Evolutionary conservation across 2,113 vertebrate species (phyloP), one percentile per base, ranked within the genome.

Genomic region (Hemicordylus capensis): DNA sequence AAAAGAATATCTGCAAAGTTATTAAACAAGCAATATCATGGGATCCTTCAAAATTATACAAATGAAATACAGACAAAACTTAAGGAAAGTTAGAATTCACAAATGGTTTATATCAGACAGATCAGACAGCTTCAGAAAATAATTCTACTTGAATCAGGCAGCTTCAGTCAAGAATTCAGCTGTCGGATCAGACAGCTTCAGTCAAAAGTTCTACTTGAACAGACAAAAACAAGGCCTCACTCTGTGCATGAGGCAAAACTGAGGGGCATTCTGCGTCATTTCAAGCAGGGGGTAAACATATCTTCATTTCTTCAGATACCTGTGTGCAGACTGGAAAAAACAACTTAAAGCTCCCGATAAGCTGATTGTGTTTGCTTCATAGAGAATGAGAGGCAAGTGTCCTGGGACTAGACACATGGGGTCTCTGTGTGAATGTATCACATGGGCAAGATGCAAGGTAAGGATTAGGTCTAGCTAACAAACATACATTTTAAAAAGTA

Each of bases 251-350:
- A 44, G 54, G 39, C 59, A 22, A 58, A 34, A 44, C 28, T 26
- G 28, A 85, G 83, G 31, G 31, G 39, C 54, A 37, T 28, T 14
- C 28, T n/a, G 28, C 54, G 39, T 78, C 76, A 78, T 46, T 78
- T 59, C 51, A 69, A n/a, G 39, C 39, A 85, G 64, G 51, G n/a
- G 39, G 66, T 59, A 85, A 78, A 78, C 42, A 58, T 28, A 78
- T 85, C 66, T 70, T 46, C 39, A 37, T 34, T 22, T n/a, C 75
- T 85, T 69, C 42, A 77, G 39, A 70, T 85, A 85, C 75, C 48
- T 17, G 12, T 26, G 69, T 44, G n/a, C 80, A 82, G 51, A 28
- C 66, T 31, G 67, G 37, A 28, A 72, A 6, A 8, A 69, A 37
- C 37, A 58, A 67, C 80, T 82, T 82, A 28, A 82, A 42, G 54